Percentiles rank a stretch among this genome's conserved stretches.
phyloP scores from a whole-genome alignment of 2,797 vertebrate genomes.

The Phrynocephalus guinanensis region DNA sequence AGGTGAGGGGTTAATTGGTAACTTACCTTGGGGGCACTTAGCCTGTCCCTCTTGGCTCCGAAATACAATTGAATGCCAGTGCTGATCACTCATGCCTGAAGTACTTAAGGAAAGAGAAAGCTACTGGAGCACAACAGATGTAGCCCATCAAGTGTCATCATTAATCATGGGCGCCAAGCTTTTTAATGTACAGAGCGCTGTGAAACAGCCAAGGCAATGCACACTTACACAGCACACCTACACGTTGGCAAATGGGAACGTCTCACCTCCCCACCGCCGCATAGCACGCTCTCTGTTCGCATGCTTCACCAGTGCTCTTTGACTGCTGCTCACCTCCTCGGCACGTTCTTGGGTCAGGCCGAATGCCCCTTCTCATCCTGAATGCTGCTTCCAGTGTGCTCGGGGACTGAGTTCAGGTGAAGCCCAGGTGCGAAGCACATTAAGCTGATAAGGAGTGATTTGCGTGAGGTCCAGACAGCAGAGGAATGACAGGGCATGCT shows the following conservation, averaged over 20 bases:
- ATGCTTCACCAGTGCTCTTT: too few species aligned
- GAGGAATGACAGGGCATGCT: too few species aligned
- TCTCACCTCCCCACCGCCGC: too few species aligned
- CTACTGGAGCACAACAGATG: background rate
- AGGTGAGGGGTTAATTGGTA: slow-evolving; percentile 27
- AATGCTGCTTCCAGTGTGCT: too few species aligned
- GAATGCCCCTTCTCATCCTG: too few species aligned
- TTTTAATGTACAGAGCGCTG: background rate
- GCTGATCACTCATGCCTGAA: background rate
- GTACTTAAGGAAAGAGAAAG: background rate
- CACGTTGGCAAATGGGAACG: too few species aligned
- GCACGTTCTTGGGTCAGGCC: too few species aligned
- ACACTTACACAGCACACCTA: background rate
- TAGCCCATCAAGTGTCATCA: slow-evolving; percentile 1
- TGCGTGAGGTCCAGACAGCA: too few species aligned
- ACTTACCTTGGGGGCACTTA: background rate
- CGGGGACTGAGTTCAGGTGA: too few species aligned
- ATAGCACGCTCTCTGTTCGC: background rate
- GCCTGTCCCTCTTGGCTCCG: background rate
- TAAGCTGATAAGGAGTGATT: too few species aligned
- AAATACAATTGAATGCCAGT: background rate
- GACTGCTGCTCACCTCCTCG: too few species aligned
- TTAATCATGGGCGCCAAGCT: slow-evolving; percentile 23
- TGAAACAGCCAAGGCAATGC: background rate
- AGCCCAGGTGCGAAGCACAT: too few species aligned